phyloP scores from a whole-genome alignment of 2,888 invertebrate genomes.

The Amphipyra tragopoginis region DNA sequence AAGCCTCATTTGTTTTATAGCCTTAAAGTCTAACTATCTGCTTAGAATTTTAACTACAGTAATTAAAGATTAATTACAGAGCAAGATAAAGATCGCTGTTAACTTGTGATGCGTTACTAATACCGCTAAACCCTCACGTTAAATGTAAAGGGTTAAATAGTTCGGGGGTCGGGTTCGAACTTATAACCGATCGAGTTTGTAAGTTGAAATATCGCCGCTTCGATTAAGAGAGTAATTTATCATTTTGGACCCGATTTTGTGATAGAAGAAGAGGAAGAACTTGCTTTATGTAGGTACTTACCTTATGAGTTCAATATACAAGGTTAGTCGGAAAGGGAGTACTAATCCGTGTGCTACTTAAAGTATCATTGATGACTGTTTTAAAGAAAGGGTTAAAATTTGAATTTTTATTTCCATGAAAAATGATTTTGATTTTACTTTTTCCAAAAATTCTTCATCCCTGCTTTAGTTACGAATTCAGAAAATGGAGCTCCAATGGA shows the following conservation, averaged over 20 bases:
- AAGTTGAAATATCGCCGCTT: slow-evolving; percentile 34
- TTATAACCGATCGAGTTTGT: slow-evolving; percentile 39
- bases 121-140: slow-evolving; percentile 29
- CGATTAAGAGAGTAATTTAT: slow-evolving; percentile 28
- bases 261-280: neutral
- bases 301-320: too few relatives aligned
- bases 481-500: too few relatives aligned
- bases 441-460: too few relatives aligned
- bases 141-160: slow-evolving; percentile 36
- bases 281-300: neutral
- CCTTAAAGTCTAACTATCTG: slow-evolving; percentile 8
- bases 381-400: too few relatives aligned
- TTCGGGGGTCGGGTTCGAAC: slow-evolving; percentile 31
- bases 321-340: too few relatives aligned
- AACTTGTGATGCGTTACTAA: slow-evolving; percentile 43
- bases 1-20: neutral
- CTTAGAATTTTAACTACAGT: slow-evolving; percentile 32
- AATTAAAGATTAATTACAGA: slow-evolving; percentile 29
- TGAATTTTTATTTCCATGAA: too few relatives aligned
- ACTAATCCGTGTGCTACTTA: too few relatives aligned
- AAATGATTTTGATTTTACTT: too few relatives aligned
- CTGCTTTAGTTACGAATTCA: too few relatives aligned
- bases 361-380: too few relatives aligned
- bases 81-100: slow-evolving; percentile 43
- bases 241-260: slow-evolving; percentile 15